phyloP scores from a whole-genome alignment of 1,140 invertebrate species.

The Drosophila melanica region DNA sequence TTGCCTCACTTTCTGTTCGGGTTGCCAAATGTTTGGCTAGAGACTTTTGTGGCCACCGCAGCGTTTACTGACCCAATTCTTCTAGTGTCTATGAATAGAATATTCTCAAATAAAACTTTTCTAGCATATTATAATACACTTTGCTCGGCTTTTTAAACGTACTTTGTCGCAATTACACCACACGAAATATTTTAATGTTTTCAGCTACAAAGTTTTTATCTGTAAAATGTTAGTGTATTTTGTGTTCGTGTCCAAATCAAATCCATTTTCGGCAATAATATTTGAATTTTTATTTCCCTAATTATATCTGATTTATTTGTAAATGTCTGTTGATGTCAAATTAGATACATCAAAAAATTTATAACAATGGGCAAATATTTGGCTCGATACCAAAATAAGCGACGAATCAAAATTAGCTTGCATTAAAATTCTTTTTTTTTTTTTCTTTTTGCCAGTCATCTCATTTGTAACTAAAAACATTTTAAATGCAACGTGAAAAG shows the following conservation, averaged over 20 bases:
- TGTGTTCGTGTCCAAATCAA: neutral
- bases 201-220: neutral
- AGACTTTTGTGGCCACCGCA: constrained; percentile 11
- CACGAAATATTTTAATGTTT: neutral
- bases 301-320: constrained; percentile 66
- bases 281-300: constrained; percentile 22
- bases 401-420: constrained; percentile 57
- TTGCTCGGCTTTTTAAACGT: neutral
- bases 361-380: constrained; percentile 62
- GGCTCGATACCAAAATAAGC: constrained; percentile 60
- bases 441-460: constrained; percentile 53
- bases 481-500: constrained; percentile 21
- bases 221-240: neutral
- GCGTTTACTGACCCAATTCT: constrained; percentile 73
- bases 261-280: constrained; percentile 21
- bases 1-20: constrained; percentile 1
- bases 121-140: constrained; percentile 19
- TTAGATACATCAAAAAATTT: constrained; percentile 55
- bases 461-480: constrained; percentile 21
- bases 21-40: constrained; percentile 63
- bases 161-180: constrained; percentile 7
- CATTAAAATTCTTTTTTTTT: constrained; percentile 27
- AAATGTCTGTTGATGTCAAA: constrained; percentile 53
- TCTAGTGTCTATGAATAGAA: constrained; percentile 63
- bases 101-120: constrained; percentile 42